Evolutionary conservation across 2,797 vertebrate species (phyloP).

Genomic region (Chloroceryle inda): DNA sequence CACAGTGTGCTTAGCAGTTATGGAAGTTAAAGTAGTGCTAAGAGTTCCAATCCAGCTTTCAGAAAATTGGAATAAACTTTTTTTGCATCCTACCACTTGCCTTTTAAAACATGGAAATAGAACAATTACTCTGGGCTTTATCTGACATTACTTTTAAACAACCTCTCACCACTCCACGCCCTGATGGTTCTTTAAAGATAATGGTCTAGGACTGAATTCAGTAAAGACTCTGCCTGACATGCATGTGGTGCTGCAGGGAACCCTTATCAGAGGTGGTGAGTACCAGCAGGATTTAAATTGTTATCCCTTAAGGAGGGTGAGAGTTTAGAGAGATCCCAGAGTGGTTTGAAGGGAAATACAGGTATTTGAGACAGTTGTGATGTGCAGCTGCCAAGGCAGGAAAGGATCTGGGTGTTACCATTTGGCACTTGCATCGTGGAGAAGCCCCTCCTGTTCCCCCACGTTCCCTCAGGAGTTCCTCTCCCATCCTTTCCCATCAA

Average conservation of each 20-base stretch:
- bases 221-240: neutral
- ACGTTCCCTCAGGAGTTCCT: slow-evolving; percentile 27
- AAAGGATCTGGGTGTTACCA: slow-evolving; percentile 35
- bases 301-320: neutral
- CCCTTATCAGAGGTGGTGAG: neutral
- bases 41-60: neutral
- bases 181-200: neutral
- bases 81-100: neutral
- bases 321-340: neutral
- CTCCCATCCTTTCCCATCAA: slow-evolving; percentile 53
- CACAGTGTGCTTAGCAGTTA: neutral
- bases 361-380: neutral
- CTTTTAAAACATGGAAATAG: neutral
- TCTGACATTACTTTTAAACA: neutral
- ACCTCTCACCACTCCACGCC: too few species aligned
- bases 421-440: neutral
- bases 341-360: neutral
- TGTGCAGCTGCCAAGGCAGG: neutral
- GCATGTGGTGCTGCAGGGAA: neutral
- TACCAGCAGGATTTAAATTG: neutral
- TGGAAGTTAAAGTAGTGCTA: neutral
- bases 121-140: neutral
- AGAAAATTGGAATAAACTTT: neutral
- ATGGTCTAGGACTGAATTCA: neutral
- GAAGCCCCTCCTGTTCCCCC: slow-evolving; percentile 47